Percentiles rank a stretch among this genome's conserved stretches.
These are phyloP conservation scores for Apotomis capreana DNA, from an alignment of 2,888 invertebrate species.

Conservation along the genomic window DNA sequence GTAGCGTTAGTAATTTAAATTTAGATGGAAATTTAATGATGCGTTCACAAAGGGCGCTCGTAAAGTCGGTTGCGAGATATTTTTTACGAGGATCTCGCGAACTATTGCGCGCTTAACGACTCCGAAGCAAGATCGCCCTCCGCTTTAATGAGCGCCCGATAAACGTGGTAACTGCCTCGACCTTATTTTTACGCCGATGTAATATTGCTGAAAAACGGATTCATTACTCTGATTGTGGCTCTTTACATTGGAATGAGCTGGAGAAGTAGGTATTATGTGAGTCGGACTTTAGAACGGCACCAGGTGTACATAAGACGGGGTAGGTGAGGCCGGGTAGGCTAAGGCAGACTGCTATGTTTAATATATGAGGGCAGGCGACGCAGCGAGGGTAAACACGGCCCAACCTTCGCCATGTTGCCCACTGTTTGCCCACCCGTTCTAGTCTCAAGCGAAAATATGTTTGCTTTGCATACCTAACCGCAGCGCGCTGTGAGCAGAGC, in stretches of 20 bases:
- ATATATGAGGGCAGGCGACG: constrained; percentile 82
- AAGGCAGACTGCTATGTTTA: constrained; percentile 78
- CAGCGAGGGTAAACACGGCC: constrained; percentile 76
- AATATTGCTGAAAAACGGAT: constrained; percentile 81
- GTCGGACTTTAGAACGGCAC: constrained; percentile 25
- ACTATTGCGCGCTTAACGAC: constrained; percentile 84
- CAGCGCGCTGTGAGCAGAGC: constrained; percentile 62
- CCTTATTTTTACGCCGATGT: constrained; percentile 82
- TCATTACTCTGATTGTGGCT: constrained; percentile 74
- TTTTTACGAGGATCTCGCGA: constrained; percentile 84
- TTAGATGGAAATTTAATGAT: constrained; percentile 84
- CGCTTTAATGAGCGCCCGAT: constrained; percentile 83
- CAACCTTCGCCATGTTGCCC: constrained; percentile 76
- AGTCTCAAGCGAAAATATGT: constrained; percentile 83
- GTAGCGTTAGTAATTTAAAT: constrained; percentile 81
- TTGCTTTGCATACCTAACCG: constrained; percentile 79
- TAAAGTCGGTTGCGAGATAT: constrained; percentile 83
- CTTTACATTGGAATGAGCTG: constrained; percentile 48
- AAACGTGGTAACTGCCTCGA: constrained; percentile 83
- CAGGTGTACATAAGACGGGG: constrained; percentile 51
- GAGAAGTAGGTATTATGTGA: constrained; percentile 9
- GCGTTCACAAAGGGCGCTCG: constrained; percentile 83
- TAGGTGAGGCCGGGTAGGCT: constrained; percentile 49
- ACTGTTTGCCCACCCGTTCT: constrained; percentile 78
- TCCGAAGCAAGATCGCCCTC: constrained; percentile 83